Evolutionary conservation across 2,797 vertebrate genomes (phyloP), one percentile per base, ranked within the genome.

Genomic region (Acanthurus leucopareius): DNA sequence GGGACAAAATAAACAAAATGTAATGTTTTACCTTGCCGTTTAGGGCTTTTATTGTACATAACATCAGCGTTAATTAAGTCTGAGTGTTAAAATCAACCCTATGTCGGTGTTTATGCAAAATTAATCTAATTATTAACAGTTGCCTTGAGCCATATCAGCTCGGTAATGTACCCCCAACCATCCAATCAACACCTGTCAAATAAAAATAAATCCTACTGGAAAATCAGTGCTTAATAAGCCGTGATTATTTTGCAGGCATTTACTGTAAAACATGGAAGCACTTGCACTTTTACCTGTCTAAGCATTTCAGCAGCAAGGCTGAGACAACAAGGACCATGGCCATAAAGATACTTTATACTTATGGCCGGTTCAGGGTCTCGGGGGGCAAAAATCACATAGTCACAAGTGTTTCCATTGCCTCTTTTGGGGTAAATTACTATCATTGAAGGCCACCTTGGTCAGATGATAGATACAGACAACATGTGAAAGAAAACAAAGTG

Each of bases 121-220:
- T 72, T 25, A 75, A 66, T 66, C 20, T 58, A 35, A 56, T 77
- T 63, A 64, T 19, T 19, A 73, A 48, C 51, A 72, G 54, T 25
- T 3, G 16, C 49, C 57, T 56, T 40, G 44, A 80, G 77, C 84
- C 25, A 70, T 53, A 54, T 69, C 52, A 67, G 48, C 67, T 47
- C 42, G 6, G 5, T 40, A 85, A 74, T 40, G 35, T 63, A 82
- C 70, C 51, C 74, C 22, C 32, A 56, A 60, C 49, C 42, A 56
- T 40, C 56, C 65, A 74, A 84, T 82, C 76, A 86, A 78, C 70
- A 77, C 77, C 65, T 79, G 65, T 79, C 75, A 77, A 42, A 64
- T 74, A 51, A 72, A 82, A 75, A 58, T 67, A 71, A 67, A n/a
- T 60, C 53, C 59, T 49, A 57, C 28, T 22, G 42, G 15, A 66